Conservation (phyloP, 2,113 vertebrate species). For the Rhineura floridana region DNA sequence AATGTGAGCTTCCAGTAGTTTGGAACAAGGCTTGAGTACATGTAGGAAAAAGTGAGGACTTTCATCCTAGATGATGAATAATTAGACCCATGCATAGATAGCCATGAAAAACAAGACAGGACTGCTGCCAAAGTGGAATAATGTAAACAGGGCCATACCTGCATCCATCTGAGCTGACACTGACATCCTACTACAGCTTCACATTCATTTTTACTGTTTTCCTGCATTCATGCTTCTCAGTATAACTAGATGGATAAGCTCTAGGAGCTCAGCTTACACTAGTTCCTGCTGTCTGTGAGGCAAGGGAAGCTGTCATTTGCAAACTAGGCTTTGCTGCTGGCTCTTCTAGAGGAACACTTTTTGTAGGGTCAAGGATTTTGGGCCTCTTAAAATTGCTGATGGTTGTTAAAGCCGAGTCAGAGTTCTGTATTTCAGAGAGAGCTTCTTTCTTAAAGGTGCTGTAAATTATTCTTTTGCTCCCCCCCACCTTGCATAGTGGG, state of each 20-base stretch:
- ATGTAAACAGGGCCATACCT: not conserved
- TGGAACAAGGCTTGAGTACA: not conserved
- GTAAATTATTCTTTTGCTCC: constrained; percentile 36
- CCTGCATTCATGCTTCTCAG: not conserved
- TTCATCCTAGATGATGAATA: not conserved
- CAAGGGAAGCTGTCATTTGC: not conserved
- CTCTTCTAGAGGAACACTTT: constrained; percentile 22
- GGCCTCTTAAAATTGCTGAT: constrained; percentile 57
- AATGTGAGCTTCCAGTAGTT: not conserved
- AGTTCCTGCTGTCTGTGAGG: not conserved
- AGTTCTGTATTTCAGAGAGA: constrained; percentile 34
- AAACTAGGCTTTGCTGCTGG: constrained; percentile 5
- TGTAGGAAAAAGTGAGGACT: not conserved
- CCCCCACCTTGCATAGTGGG: constrained; percentile 11
- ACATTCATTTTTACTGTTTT: not conserved
- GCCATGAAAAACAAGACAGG: too few species aligned
- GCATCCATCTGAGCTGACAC: not conserved
- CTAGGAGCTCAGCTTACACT: not conserved
- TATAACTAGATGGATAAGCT: not conserved
- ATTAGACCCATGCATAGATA: not conserved
- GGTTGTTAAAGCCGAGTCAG: constrained; percentile 39
- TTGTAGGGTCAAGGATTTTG: constrained; percentile 24
- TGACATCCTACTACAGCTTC: not conserved
- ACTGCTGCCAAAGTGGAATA: not conserved
- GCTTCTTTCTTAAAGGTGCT: constrained; percentile 48